Base-by-base conservation (phyloP, 2,113 vertebrate species). In the Phrynosoma platyrhinos region DNA sequence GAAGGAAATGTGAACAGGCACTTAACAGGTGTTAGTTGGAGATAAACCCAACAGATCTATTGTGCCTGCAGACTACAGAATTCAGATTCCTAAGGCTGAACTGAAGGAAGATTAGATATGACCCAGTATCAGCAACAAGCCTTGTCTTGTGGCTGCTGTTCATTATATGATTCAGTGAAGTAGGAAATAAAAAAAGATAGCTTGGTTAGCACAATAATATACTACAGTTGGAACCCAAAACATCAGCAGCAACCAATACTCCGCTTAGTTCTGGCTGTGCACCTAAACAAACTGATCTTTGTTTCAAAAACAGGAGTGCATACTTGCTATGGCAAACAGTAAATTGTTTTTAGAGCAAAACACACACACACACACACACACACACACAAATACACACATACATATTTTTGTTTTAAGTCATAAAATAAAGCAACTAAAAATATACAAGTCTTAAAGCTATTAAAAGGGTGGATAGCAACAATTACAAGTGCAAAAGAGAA, bases 1-100 rank as follows among this genome's bases (percentile, higher is more conserved):
- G 42, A 82, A 86, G 1, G 42, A 82, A 82, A 78, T 72, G 0
- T 0, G 74, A 53, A 86, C 91, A 76, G 87, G 84, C 79, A 66
- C 88, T 42, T 80, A 53, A 85, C 85, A 89, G 90, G 85, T 92
- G 87, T 84, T 90, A 94, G 88, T 85, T 88, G 40, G 76, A 25
- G 0, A 0, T 42, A 7, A 21, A 86, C 42, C 66, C 82, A 83
- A 42, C 30, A 1, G 1, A 5, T 12, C 30, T 0, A 0, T 82
- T 78, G 78, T 30, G 76, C 14, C 82, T 62, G 75, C 55, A 12
- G n/a, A 0, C 1, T 0, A 1, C 62, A 52, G 30, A 84, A 0
- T 0, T 2, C 0, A 66, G 47, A 82, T 62, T 83, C 76, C 80
- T 0, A 71, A 79, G 83, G 2, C 77, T 80, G 64, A 84, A 79